These are phyloP conservation scores for Stramonita haemastoma DNA, from an alignment of 2,888 invertebrate genomes.

Conservation along the genomic window DNA sequence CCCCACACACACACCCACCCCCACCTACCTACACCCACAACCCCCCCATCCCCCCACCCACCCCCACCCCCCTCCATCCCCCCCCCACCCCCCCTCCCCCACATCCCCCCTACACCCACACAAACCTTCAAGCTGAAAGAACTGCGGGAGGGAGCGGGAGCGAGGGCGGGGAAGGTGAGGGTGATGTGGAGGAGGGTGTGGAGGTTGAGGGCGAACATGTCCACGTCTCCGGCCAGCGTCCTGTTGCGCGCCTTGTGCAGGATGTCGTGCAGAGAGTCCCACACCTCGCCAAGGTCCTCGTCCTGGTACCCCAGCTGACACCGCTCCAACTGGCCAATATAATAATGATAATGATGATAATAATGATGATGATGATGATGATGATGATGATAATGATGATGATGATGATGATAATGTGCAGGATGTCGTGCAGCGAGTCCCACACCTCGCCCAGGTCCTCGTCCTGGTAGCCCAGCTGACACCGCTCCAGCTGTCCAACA, in stretches of 20 bases:
- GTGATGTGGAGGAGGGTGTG: conserved; percentile 56
- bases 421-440: conserved; percentile 54
- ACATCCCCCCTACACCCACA: no score
- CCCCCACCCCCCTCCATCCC: no score
- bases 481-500: conserved; percentile 63
- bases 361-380: no score
- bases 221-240: conserved; percentile 65
- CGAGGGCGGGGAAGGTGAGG: conserved; percentile 54
- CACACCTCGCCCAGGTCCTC: conserved; percentile 54
- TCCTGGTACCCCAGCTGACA: conserved; percentile 63
- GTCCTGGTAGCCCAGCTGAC: conserved; percentile 63
- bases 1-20: no score
- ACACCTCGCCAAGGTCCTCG: conserved; percentile 53
- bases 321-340: conserved; percentile 64
- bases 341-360: no score
- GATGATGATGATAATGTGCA: no score
- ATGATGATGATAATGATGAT: no score
- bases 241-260: conserved; percentile 50
- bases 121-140: conserved; percentile 48
- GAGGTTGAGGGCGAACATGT: conserved; percentile 61
- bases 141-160: conserved; percentile 46
- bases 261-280: conserved; percentile 55
- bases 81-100: no score
- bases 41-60: no score
- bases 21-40: no score